phyloP scores from a whole-genome alignment of 2,888 invertebrate genomes.

The Abrostola triplasia region DNA sequence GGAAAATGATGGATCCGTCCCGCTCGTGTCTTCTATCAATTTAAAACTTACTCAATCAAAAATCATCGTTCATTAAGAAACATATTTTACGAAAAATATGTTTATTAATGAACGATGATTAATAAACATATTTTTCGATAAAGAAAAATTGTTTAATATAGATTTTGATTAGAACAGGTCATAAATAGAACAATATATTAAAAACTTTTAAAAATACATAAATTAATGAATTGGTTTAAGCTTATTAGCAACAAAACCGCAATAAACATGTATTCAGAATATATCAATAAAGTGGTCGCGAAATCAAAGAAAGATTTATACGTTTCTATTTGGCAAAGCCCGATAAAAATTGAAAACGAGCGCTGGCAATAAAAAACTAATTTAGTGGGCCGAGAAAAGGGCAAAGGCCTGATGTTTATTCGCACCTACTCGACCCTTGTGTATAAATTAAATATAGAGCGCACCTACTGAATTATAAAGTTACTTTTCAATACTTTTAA shows the following conservation, averaged over 20 bases:
- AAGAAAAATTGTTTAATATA: too few relatives aligned
- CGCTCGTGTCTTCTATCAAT: too few relatives aligned
- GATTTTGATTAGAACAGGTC: too few relatives aligned
- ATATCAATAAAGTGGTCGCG: slow-evolving; percentile 42
- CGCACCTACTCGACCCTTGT: slow-evolving; percentile 3
- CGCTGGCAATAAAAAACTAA: slow-evolving; percentile 57
- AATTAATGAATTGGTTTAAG: slow-evolving; percentile 1
- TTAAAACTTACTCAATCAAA: too few relatives aligned
- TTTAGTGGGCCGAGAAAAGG: slow-evolving; percentile 49
- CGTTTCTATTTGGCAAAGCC: slow-evolving; percentile 45
- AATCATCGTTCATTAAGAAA: too few relatives aligned
- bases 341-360: slow-evolving; percentile 56
- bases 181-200: too few relatives aligned
- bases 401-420: slow-evolving; percentile 48
- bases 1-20: too few relatives aligned
- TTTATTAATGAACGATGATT: too few relatives aligned
- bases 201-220: neutral
- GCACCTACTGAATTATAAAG: neutral
- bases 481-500: neutral
- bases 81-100: too few relatives aligned
- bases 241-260: slow-evolving; percentile 9
- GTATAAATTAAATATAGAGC: neutral
- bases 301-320: slow-evolving; percentile 51
- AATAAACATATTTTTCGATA: too few relatives aligned
- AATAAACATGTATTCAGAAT: slow-evolving; percentile 52